phyloP scores from a whole-genome alignment of 2,888 invertebrate species.

The Heliconius aoede region DNA sequence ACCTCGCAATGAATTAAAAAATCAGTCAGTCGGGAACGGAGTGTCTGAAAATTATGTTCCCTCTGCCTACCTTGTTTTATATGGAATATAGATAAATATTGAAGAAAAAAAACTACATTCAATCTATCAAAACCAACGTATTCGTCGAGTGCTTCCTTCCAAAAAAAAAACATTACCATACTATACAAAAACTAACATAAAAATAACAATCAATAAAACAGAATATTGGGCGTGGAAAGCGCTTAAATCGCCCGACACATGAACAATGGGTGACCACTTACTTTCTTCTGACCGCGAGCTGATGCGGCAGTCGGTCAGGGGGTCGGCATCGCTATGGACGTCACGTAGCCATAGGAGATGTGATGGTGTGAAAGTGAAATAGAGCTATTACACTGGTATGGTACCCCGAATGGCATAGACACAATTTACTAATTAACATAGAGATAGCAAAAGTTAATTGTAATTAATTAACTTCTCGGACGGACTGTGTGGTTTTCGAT shows the following conservation, averaged over 20 bases:
- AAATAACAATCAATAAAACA: constrained; percentile 27
- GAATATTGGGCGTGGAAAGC: constrained; percentile 47
- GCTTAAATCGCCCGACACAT: constrained; percentile 43
- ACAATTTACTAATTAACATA: constrained; percentile 23
- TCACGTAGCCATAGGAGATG: constrained; percentile 59
- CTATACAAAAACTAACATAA: no score
- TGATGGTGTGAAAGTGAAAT: constrained; percentile 38
- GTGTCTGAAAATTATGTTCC: background rate
- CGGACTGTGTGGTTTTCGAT: background rate
- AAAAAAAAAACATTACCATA: background rate
- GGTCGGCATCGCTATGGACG: constrained; percentile 63
- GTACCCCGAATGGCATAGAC: constrained; percentile 6
- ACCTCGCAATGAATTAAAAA: background rate
- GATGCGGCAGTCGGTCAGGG: constrained; percentile 63
- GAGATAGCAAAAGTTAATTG: constrained; percentile 6
- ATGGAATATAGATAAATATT: background rate
- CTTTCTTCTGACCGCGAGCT: constrained; percentile 71
- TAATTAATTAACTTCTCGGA: background rate
- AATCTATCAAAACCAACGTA: background rate
- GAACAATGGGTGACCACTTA: constrained; percentile 59
- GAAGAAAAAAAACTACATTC: no score
- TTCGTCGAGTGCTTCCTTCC: background rate
- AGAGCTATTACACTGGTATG: constrained; percentile 13
- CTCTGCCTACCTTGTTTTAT: background rate
- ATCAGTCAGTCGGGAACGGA: background rate